Conservation (phyloP, 2,113 vertebrate species). For the Axis porcinus region DNA sequence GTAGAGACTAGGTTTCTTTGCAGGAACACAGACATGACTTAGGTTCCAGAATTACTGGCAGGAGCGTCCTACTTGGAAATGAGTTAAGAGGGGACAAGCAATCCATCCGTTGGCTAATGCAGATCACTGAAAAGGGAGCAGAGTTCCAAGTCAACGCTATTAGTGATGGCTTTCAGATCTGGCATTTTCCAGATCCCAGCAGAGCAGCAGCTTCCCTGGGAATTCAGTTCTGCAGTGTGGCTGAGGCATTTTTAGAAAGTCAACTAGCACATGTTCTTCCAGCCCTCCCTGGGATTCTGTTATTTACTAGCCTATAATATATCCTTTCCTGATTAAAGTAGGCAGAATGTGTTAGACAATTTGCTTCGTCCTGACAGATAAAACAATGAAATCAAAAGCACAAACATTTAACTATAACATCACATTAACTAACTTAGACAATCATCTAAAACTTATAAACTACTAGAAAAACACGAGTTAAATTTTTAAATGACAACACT, state of each 20-base stretch:
- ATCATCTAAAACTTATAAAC: background rate
- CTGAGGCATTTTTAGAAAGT: background rate
- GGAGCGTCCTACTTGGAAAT: background rate
- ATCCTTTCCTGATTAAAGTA: background rate
- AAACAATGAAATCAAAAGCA: background rate
- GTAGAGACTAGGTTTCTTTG: background rate
- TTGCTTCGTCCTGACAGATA: background rate
- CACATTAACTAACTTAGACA: background rate
- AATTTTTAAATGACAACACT: background rate
- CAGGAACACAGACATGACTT: background rate
- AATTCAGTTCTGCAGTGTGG: background rate
- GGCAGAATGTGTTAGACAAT: background rate
- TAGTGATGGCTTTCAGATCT: background rate
- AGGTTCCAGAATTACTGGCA: background rate
- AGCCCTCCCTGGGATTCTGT: background rate
- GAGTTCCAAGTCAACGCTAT: background rate
- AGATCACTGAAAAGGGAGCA: background rate
- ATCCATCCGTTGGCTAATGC: background rate
- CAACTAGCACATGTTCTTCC: background rate
- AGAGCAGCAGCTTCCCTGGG: background rate
- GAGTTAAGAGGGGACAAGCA: background rate
- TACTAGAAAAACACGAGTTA: background rate
- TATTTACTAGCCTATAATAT: background rate
- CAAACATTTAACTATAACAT: background rate
- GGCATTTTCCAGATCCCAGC: background rate